A percentile compares a stretch with the other conserved stretches of the same genome.
These are phyloP conservation scores for Pammene aurita DNA, from an alignment of 2,888 invertebrate genomes.

Conservation along the genomic window DNA sequence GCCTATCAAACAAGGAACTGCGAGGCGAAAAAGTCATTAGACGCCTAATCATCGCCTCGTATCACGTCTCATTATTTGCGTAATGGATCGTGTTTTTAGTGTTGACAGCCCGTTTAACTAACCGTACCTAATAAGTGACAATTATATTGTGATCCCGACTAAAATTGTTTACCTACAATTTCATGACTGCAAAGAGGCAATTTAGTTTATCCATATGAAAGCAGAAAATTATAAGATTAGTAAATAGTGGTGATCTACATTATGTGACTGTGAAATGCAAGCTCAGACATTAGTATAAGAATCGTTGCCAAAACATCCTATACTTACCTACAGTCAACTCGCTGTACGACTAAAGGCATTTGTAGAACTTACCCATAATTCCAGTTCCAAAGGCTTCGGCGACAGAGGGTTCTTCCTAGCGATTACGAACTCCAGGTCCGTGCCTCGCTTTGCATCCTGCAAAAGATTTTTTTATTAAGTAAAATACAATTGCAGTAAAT, in stretches of 20 bases:
- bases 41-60: slow-evolving; percentile 52
- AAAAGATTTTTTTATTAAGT: slow-evolving; percentile 48
- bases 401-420: slow-evolving; percentile 91
- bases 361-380: slow-evolving; percentile 87
- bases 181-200: no score
- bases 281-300: no score
- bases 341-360: slow-evolving; percentile 16
- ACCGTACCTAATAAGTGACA: neutral
- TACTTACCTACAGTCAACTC: neutral
- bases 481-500: slow-evolving; percentile 20
- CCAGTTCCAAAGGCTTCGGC: slow-evolving; percentile 90
- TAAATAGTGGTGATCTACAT: no score
- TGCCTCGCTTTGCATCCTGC: slow-evolving; percentile 90
- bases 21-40: slow-evolving; percentile 65
- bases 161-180: no score
- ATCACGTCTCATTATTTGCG: slow-evolving; percentile 39
- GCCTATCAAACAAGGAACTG: slow-evolving; percentile 63
- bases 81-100: slow-evolving; percentile 35
- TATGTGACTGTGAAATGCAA: no score
- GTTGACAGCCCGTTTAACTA: slow-evolving; percentile 40
- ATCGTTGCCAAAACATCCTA: no score
- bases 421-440: slow-evolving; percentile 91
- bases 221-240: no score
- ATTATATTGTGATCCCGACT: neutral
- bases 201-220: no score